Base-by-base conservation (phyloP, 1,140 invertebrate genomes). In the Archivesica marissinica region DNA sequence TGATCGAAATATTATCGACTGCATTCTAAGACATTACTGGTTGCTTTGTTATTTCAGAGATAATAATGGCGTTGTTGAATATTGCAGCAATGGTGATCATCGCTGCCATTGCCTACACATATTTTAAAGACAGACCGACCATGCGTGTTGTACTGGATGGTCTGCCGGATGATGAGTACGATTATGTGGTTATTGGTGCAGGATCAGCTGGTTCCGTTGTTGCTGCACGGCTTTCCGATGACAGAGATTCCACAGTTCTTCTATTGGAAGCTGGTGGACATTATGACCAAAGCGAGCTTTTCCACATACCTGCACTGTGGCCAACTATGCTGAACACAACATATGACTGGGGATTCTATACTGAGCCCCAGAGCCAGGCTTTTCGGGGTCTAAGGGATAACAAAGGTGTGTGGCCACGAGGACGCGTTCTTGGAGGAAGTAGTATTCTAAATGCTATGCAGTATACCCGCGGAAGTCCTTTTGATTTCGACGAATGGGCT, bases 361-460 rank as follows among this genome's bases (percentile, higher is more conserved):
- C 97, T 0, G 97, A 98, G 92, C 97, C 97, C 0, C 97, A 97
- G 92, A 96, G 96, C 70, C 96, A 96, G 4, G 66, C 77, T 13
- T 38, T 41, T 47, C 11, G 17, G 0, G 77, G 95, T 96, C 0
- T 98, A 97, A 91, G 95, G 97, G 88, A 97, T 97, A 96, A 96
- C 97, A 39, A 33, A 2, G 38, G 15, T 4, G 66, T 50, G 33
- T 86, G 79, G 85, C 84, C 79, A 38, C 17, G 80, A 17, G 93
- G 94, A 11, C 86, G 76, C 64, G 85, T 88, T 25, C 70, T 92
- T 3, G 98, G 98, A 0, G 98, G 98, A 0, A 97, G 96, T 0
- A 97, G 97, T 4, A 97, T 98, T 0, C 94, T 99, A 0, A 99
- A 99, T 92, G 98, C 98, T 91, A 99, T 99, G 98, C 94, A 98